Percentiles rank a stretch among this genome's conserved stretches.
phyloP scores from a whole-genome alignment of 2,888 invertebrate genomes.

The Latrodectus hesperus region DNA sequence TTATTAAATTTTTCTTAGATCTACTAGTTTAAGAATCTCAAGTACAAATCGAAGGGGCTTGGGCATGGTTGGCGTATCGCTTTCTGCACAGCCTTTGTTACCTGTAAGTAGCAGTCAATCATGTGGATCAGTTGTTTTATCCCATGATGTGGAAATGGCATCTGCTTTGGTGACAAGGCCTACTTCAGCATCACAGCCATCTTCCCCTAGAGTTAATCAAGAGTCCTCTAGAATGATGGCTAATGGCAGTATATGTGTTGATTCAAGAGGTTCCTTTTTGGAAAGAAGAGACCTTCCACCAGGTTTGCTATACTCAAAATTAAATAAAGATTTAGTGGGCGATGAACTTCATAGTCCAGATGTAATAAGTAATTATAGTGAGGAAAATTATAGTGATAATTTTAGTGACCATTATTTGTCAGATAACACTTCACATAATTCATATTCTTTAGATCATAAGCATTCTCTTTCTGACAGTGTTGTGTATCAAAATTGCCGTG shows the following conservation, averaged over 20 bases:
- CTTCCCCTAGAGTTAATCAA: conserved; percentile 61
- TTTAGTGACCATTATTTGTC: conserved; percentile 66
- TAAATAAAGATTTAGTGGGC: conserved; percentile 62
- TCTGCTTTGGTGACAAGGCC: conserved; percentile 56
- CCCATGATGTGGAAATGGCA: conserved; percentile 52
- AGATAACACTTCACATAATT: conserved; percentile 70
- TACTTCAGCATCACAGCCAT: conserved; percentile 68
- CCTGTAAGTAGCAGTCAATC: conserved; percentile 70
- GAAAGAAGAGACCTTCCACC: conserved; percentile 68
- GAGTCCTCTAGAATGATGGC: conserved; percentile 62
- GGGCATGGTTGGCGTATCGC: conserved; percentile 65
- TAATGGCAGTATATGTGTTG: conserved; percentile 68
- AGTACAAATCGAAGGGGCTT: conserved; percentile 69
- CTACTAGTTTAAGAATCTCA: conserved; percentile 68
- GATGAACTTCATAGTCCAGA: conserved; percentile 68
- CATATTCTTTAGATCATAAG: conserved; percentile 70
- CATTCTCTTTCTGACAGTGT: conserved; percentile 69
- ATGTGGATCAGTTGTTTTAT: conserved; percentile 69
- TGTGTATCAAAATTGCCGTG: conserved; percentile 67
- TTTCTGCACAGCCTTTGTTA: conserved; percentile 67
- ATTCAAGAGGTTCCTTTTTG: conserved; percentile 59
- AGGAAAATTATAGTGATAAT: conserved; percentile 69
- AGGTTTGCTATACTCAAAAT: conserved; percentile 70
- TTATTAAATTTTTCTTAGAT: conserved; percentile 34
- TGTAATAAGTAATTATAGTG: conserved; percentile 68